A percentile compares a stretch with the other conserved stretches of the same genome.
Evolutionary conservation across 2,113 vertebrate species (phyloP).

Genomic region (Corapipo altera): DNA sequence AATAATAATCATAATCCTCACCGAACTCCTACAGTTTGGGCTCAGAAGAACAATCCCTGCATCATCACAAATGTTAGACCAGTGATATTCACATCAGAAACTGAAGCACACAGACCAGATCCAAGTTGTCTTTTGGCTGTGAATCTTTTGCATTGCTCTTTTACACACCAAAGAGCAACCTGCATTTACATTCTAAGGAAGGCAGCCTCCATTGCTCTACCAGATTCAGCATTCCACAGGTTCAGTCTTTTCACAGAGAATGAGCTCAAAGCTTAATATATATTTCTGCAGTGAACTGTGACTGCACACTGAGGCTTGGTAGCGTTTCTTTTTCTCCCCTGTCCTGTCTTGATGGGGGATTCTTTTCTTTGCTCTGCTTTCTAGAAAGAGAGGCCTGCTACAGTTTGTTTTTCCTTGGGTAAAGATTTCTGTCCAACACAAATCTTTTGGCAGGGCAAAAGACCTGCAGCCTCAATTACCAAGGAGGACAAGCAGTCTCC

Average conservation of each 20-base stretch:
- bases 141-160: not conserved
- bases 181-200: not conserved
- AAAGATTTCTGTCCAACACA: not conserved
- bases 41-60: not conserved
- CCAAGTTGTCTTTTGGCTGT: not conserved
- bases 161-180: not conserved
- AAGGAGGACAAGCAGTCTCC: conserved; percentile 27
- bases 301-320: not conserved
- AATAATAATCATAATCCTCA: not conserved
- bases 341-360: not conserved
- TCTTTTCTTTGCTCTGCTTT: not conserved
- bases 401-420: not conserved
- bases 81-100: not conserved
- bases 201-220: not conserved
- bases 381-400: not conserved
- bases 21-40: not conserved
- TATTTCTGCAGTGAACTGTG: not conserved
- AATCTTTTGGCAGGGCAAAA: not conserved
- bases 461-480: conserved; percentile 9
- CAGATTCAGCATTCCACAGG: conserved; percentile 2
- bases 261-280: not conserved
- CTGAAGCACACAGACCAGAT: not conserved
- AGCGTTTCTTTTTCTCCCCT: not conserved
- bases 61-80: not conserved
- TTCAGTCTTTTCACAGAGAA: not conserved